A percentile compares a stretch with the other conserved stretches of the same genome.
Conservation (phyloP, 1,140 invertebrate genomes). For the Ceratina japonica region DNA sequence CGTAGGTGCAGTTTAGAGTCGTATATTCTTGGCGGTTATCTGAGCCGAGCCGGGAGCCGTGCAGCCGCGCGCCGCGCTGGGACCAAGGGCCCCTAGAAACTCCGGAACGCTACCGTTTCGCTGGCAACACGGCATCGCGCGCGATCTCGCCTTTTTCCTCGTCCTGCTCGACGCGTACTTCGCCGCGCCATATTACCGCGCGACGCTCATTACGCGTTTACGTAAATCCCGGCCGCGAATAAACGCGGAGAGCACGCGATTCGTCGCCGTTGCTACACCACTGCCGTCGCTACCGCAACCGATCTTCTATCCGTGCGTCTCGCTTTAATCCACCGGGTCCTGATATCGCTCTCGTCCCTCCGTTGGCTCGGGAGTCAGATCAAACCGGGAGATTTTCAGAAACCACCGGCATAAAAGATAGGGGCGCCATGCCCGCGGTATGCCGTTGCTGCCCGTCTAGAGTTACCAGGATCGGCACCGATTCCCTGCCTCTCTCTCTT, state of each 20-base stretch:
- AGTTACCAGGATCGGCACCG: conserved; percentile 69
- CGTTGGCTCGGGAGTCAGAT: conserved; percentile 62
- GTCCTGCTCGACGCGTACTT: conserved; percentile 1
- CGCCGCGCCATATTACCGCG: conserved; percentile 55
- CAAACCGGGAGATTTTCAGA: conserved; percentile 73
- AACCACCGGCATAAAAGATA: conserved; percentile 74
- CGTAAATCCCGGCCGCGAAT: conserved; percentile 64
- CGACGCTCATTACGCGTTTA: conserved; percentile 73
- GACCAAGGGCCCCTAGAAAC: no score
- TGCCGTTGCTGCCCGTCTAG: conserved; percentile 67
- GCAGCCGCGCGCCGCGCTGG: no score
- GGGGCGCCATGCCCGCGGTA: conserved; percentile 71
- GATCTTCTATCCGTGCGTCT: conserved; percentile 45
- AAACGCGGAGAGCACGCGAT: conserved; percentile 50
- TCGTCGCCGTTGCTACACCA: conserved; percentile 52
- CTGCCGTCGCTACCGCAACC: conserved; percentile 60
- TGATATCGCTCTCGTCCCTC: conserved; percentile 1
- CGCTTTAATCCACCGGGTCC: not conserved
- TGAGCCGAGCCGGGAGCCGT: conserved; percentile 55
- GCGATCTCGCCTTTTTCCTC: not conserved
- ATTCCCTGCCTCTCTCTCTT: not conserved
- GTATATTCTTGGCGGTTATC: conserved; percentile 74
- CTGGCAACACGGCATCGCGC: conserved; percentile 40
- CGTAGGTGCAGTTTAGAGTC: conserved; percentile 72
- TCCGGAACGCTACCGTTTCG: conserved; percentile 73